A percentile compares a stretch with the other conserved stretches of the same genome.
Evolutionary conservation across 2,888 invertebrate species (phyloP).

Genomic region (Acanthosepion lycidas): DNA sequence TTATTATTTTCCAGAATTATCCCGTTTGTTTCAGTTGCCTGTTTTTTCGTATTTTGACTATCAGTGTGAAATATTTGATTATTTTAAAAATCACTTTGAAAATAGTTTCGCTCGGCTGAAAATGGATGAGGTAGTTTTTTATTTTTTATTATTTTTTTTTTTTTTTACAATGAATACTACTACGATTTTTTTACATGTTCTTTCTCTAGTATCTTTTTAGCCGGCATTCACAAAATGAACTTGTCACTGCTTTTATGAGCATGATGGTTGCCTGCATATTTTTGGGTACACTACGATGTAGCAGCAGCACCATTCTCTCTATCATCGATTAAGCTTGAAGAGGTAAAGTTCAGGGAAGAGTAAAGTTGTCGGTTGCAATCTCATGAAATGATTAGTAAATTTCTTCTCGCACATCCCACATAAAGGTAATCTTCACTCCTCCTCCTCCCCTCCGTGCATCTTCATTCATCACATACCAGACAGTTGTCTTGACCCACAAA

Average conservation of each 20-base stretch:
- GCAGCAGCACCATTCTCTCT: neutral
- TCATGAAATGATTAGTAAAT: neutral
- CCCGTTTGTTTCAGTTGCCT: neutral
- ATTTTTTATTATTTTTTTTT: too few species aligned
- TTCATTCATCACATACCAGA: conserved; percentile 23
- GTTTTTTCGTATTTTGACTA: too few species aligned
- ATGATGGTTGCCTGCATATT: neutral
- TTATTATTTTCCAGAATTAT: neutral
- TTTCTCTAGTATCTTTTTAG: neutral
- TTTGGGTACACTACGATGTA: neutral
- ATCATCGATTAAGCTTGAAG: neutral
- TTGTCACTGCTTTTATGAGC: neutral
- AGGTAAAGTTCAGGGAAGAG: neutral
- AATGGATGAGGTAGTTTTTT: neutral
- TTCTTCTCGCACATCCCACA: neutral
- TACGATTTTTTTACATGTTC: neutral
- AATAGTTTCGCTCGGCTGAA: neutral
- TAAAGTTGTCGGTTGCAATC: neutral
- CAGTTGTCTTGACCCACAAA: conserved; percentile 33
- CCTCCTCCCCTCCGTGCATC: neutral
- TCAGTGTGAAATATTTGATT: too few species aligned
- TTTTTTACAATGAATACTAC: neutral
- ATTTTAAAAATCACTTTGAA: neutral
- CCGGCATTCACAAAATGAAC: neutral
- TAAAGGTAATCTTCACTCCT: neutral